phyloP scores from a whole-genome alignment of 1,140 invertebrate genomes.

The Scaptomyza hsui region DNA sequence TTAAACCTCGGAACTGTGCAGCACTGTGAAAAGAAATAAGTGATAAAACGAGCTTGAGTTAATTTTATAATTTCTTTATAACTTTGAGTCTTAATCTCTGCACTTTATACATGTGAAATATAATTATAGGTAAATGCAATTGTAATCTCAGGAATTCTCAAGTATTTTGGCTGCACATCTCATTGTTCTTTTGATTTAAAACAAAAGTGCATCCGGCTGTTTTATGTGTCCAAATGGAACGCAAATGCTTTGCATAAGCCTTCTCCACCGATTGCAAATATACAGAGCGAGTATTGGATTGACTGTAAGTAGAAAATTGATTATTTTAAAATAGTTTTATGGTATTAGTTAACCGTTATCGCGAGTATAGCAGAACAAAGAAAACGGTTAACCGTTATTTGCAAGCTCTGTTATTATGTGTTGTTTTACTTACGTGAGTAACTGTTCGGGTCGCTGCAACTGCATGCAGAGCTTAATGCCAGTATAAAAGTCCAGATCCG shows the following conservation, averaged over 20 bases:
- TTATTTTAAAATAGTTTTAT: neutral
- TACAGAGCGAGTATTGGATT: conserved; percentile 53
- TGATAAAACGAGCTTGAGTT: neutral
- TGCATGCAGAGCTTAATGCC: conserved; percentile 92
- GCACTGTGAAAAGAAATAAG: neutral
- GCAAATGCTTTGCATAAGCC: conserved; percentile 61
- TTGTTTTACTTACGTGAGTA: conserved; percentile 86
- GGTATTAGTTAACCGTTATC: too few species aligned
- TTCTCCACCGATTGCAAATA: conserved; percentile 45
- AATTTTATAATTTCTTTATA: conserved; percentile 24
- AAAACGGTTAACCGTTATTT: too few species aligned
- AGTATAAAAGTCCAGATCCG: conserved; percentile 92
- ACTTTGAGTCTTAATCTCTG: conserved; percentile 63
- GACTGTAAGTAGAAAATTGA: conserved; percentile 33
- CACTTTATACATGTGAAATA: conserved; percentile 8
- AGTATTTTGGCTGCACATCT: conserved; percentile 87
- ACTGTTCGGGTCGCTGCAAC: conserved; percentile 89
- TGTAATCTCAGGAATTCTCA: conserved; percentile 35
- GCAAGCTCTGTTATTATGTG: too few species aligned
- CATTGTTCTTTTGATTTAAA: conserved; percentile 91
- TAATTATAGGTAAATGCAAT: conserved; percentile 16
- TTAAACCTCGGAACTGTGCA: neutral
- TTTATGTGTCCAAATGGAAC: conserved; percentile 48
- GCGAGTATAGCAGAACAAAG: too few species aligned
- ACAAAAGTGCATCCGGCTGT: conserved; percentile 89